Percentiles rank a stretch among this genome's conserved stretches.
Conservation (phyloP, 2,113 vertebrate species). For the Neopipo cinnamomea region DNA sequence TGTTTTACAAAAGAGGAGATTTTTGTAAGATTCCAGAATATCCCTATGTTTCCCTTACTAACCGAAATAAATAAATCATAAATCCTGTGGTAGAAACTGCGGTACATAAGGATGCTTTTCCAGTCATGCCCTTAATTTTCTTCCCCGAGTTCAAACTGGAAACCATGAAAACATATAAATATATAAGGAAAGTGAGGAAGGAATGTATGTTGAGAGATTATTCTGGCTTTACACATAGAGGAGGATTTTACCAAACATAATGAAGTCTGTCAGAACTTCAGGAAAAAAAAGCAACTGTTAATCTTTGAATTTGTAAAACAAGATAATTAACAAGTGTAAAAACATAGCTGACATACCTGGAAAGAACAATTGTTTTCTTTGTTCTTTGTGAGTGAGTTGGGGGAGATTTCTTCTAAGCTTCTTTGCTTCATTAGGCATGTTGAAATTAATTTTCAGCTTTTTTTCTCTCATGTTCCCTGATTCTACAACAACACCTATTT, state of each 20-base stretch:
- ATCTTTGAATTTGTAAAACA: background rate
- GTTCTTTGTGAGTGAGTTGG: background rate
- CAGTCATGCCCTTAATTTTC: background rate
- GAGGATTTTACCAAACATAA: background rate
- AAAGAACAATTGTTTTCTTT: slow-evolving; percentile 6
- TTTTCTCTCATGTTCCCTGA: background rate
- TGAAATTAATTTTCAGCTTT: slow-evolving; percentile 16
- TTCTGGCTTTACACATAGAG: background rate
- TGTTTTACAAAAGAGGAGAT: background rate
- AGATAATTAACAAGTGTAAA: background rate
- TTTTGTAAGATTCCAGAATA: background rate
- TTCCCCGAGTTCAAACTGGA: background rate
- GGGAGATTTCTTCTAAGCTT: background rate
- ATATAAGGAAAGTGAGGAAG: background rate
- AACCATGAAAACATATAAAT: background rate
- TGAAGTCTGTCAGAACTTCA: background rate
- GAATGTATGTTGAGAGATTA: background rate
- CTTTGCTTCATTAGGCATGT: background rate
- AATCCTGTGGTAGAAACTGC: background rate
- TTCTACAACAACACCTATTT: background rate
- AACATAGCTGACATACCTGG: background rate
- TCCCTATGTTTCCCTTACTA: background rate
- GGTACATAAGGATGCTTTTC: background rate
- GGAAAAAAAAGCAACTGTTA: background rate
- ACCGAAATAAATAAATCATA: background rate